phyloP scores from a whole-genome alignment of 1,140 invertebrate species.

The Drosophila yakuba region DNA sequence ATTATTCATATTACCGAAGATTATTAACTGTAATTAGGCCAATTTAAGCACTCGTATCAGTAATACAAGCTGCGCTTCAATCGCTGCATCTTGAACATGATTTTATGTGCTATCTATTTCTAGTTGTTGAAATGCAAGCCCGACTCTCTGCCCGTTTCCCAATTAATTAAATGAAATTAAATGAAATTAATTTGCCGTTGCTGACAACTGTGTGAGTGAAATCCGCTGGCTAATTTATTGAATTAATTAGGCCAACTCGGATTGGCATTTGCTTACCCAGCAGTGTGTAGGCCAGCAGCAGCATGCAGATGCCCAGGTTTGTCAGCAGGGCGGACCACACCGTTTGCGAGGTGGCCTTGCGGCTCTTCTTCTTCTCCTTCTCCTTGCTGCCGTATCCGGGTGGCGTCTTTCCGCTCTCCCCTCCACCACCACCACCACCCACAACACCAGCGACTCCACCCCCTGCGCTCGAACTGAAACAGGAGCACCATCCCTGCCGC shows the following conservation, averaged over 20 bases:
- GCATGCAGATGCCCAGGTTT: constrained; percentile 94
- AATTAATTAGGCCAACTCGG: constrained; percentile 5
- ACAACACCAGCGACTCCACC: neutral
- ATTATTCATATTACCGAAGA: no score
- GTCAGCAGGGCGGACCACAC: constrained; percentile 90
- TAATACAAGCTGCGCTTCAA: no score
- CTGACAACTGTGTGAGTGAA: neutral
- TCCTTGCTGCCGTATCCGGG: constrained; percentile 66
- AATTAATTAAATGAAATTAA: constrained; percentile 8
- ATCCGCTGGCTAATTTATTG: constrained; percentile 4
- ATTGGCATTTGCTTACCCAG: constrained; percentile 85
- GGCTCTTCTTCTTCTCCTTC: constrained; percentile 59
- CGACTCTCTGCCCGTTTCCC: neutral
- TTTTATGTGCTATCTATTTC: no score
- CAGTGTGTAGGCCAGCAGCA: constrained; percentile 95
- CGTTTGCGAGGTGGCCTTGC: constrained; percentile 70
- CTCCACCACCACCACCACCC: constrained; percentile 2
- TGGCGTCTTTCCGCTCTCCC: constrained; percentile 46
- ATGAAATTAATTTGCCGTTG: neutral
- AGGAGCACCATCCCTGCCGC: constrained; percentile 67
- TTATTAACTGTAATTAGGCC: no score
- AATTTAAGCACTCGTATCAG: no score
- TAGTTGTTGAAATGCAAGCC: neutral
- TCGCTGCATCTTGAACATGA: no score
- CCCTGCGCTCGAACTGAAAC: constrained; percentile 47